phyloP scores from a whole-genome alignment of 1,140 invertebrate genomes.

The Neotoxoptera formosana region DNA sequence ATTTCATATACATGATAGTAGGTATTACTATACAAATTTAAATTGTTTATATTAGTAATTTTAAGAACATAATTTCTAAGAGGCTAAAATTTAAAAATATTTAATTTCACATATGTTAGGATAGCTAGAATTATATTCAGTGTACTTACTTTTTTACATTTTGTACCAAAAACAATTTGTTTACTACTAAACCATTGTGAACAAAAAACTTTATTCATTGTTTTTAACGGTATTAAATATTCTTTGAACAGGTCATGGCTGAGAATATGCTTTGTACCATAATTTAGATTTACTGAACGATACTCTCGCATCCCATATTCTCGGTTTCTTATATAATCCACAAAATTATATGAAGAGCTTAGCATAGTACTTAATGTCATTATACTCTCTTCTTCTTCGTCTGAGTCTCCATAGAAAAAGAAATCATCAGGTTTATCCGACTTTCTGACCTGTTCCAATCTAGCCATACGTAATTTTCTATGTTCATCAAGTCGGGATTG shows the following conservation, averaged over 20 bases:
- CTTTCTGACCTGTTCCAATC: slow-evolving; percentile 75
- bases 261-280: slow-evolving; percentile 84
- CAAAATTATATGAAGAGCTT: slow-evolving; percentile 83
- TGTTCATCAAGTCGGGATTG: slow-evolving; percentile 76
- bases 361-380: slow-evolving; percentile 75
- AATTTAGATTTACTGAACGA: slow-evolving; percentile 77
- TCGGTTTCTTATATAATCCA: slow-evolving; percentile 80
- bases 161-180: slow-evolving; percentile 79
- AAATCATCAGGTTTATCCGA: slow-evolving; percentile 89
- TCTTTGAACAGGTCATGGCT: slow-evolving; percentile 89
- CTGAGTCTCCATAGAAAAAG: slow-evolving; percentile 85
- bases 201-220: slow-evolving; percentile 96
- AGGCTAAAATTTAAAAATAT: neutral
- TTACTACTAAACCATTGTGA: slow-evolving; percentile 94
- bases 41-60: neutral
- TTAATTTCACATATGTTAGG: no score
- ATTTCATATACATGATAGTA: neutral
- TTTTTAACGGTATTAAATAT: slow-evolving; percentile 78
- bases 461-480: slow-evolving; percentile 71
- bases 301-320: slow-evolving; percentile 77
- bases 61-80: neutral
- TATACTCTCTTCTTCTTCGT: slow-evolving; percentile 80
- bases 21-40: neutral
- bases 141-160: slow-evolving; percentile 88
- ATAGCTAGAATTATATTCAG: neutral